A percentile compares a stretch with the other conserved stretches of the same genome.
Conservation (phyloP, 64 coral and sea anemone genomes). For the Pachyseris speciosa region DNA sequence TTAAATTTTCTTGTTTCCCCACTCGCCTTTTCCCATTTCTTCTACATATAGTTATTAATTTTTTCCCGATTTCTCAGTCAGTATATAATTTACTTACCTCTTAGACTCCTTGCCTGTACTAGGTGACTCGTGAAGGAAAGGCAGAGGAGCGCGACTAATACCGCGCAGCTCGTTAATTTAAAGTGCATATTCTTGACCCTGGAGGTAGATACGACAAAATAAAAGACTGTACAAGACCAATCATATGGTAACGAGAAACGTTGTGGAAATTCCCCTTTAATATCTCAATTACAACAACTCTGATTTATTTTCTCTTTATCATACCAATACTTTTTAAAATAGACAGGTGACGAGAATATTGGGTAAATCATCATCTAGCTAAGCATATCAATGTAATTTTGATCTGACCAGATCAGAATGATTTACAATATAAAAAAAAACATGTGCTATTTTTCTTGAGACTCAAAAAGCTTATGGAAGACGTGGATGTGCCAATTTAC, state of each 20-base stretch:
- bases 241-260: not conserved
- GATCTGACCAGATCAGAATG: not conserved
- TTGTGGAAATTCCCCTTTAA: not conserved
- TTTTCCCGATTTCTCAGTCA: not conserved
- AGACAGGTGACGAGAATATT: not conserved
- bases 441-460: not conserved
- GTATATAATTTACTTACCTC: not conserved
- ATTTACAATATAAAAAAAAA: not conserved
- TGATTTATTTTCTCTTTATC: not conserved
- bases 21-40: too few species aligned
- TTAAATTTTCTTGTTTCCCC: too few species aligned
- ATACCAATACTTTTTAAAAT: not conserved
- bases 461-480: not conserved
- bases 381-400: not conserved
- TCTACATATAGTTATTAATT: not conserved
- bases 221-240: not conserved
- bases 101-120: conserved; percentile 27
- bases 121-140: conserved; percentile 28
- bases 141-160: conserved; percentile 17
- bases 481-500: not conserved
- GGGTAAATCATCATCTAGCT: not conserved
- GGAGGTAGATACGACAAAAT: not conserved
- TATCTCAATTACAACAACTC: not conserved
- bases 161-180: conserved; percentile 6
- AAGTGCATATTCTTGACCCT: conserved; percentile 39